A percentile compares a stretch with the other conserved stretches of the same genome.
Evolutionary conservation across 2,888 invertebrate genomes (phyloP).

Genomic region (Rotaria sp.): DNA sequence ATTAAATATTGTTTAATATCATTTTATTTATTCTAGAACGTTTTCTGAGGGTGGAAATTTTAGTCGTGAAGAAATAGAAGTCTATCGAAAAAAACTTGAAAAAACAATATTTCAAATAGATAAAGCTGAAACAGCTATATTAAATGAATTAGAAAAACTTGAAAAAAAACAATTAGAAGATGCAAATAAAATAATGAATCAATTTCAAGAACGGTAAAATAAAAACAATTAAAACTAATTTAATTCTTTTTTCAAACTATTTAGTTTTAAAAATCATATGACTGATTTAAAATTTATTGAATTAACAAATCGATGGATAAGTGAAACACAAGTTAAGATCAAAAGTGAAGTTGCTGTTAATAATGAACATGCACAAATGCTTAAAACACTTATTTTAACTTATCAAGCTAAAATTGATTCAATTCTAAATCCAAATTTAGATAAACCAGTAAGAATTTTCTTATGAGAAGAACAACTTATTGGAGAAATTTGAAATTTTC

Average conservation of each 20-base stretch:
- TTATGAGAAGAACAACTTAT: too few species aligned
- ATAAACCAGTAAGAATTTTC: slow-evolving; percentile 49
- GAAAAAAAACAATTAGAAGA: slow-evolving; percentile 53
- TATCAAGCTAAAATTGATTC: slow-evolving; percentile 50
- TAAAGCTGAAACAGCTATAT: slow-evolving; percentile 50
- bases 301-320: slow-evolving; percentile 53
- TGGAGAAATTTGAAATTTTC: too few species aligned
- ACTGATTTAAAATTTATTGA: slow-evolving; percentile 55
- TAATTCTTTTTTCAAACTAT: background rate
- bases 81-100: slow-evolving; percentile 51
- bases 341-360: slow-evolving; percentile 53
- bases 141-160: slow-evolving; percentile 55
- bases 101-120: slow-evolving; percentile 53
- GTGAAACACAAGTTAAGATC: slow-evolving; percentile 54
- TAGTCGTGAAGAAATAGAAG: slow-evolving; percentile 54
- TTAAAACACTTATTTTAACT: slow-evolving; percentile 46
- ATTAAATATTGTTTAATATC: background rate
- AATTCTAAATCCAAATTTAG: slow-evolving; percentile 50
- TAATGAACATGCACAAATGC: slow-evolving; percentile 49
- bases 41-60: slow-evolving; percentile 56
- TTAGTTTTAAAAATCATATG: slow-evolving; percentile 54
- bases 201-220: slow-evolving; percentile 53
- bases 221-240: too few species aligned
- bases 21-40: slow-evolving; percentile 44
- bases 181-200: slow-evolving; percentile 49